These are phyloP conservation scores for Aurelia sp. DNA, from an alignment of 30 jellyfish, hydroid and myxozoan genomes.

Conservation along the genomic window DNA sequence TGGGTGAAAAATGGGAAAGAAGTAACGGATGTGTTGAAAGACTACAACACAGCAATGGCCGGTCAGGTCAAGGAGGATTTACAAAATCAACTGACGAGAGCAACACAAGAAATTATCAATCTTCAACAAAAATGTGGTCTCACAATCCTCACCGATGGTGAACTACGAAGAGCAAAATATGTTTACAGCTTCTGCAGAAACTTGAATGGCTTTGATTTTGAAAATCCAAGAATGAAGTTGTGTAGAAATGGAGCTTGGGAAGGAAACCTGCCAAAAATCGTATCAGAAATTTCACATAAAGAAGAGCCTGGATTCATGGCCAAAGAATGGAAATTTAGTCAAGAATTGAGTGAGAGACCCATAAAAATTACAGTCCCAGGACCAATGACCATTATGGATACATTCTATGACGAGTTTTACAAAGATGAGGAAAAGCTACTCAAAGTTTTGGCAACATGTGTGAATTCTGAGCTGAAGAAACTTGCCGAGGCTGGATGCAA, in stretches of 20 bases:
- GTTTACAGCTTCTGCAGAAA: slow-evolving; percentile 67
- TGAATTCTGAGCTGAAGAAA: slow-evolving; percentile 57
- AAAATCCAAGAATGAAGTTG: slow-evolving; percentile 30
- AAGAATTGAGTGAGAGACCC: slow-evolving; percentile 52
- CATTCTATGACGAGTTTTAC: slow-evolving; percentile 69
- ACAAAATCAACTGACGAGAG: slow-evolving; percentile 53
- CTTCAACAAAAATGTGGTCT: slow-evolving; percentile 71
- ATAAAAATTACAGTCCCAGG: slow-evolving; percentile 86
- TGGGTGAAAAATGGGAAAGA: slow-evolving; percentile 82
- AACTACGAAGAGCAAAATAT: slow-evolving; percentile 73
- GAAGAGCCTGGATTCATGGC: slow-evolving; percentile 48
- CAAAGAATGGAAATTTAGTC: slow-evolving; percentile 76
- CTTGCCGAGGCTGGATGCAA: slow-evolving; percentile 89
- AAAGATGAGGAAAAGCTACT: slow-evolving; percentile 50
- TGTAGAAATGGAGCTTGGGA: slow-evolving; percentile 84
- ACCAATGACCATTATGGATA: slow-evolving; percentile 85
- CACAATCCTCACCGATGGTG: slow-evolving; percentile 76
- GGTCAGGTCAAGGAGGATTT: slow-evolving; percentile 39
- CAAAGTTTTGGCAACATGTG: slow-evolving; percentile 56
- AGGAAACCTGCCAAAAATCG: slow-evolving; percentile 73
- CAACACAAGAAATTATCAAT: slow-evolving; percentile 67
- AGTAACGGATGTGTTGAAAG: slow-evolving; percentile 46
- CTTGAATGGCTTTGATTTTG: slow-evolving; percentile 84
- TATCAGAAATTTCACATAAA: slow-evolving; percentile 54
- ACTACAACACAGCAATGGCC: slow-evolving; percentile 64